Conservation (phyloP, 2,113 vertebrate species). For the Oncorhynchus masou region DNA sequence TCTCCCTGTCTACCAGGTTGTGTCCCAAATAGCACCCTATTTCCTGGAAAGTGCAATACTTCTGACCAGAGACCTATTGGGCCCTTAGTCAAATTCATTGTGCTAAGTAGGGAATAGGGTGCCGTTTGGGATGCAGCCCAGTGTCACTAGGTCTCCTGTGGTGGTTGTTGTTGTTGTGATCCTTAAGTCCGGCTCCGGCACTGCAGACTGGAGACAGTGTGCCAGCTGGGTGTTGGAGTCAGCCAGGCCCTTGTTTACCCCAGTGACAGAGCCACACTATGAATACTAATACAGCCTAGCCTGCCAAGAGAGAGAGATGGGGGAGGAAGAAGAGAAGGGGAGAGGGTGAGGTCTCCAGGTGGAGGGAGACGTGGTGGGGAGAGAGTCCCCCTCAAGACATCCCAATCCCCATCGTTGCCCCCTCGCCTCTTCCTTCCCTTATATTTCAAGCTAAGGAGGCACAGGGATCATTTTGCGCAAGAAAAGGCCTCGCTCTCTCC, state of each 20-base stretch:
- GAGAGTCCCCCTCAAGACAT: slow-evolving; percentile 53
- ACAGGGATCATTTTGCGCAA: slow-evolving; percentile 75
- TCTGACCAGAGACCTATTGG: too few relatives aligned
- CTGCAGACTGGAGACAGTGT: slow-evolving; percentile 39
- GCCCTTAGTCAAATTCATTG: too few relatives aligned
- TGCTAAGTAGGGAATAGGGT: too few relatives aligned
- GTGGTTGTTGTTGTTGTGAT: slow-evolving; percentile 40
- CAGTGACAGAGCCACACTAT: slow-evolving; percentile 38
- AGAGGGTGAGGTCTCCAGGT: not conserved
- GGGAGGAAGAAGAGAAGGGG: not conserved
- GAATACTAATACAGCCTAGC: slow-evolving; percentile 56
- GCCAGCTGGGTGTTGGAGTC: slow-evolving; percentile 57
- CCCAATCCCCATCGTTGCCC: slow-evolving; percentile 14
- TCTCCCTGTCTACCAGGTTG: not conserved
- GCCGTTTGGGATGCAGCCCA: not conserved
- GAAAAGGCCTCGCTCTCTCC: slow-evolving; percentile 70
- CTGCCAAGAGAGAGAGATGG: not conserved
- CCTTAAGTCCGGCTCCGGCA: slow-evolving; percentile 48
- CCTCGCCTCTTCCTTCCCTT: not conserved
- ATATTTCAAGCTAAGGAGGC: slow-evolving; percentile 76
- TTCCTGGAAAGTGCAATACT: too few relatives aligned
- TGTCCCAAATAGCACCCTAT: too few relatives aligned
- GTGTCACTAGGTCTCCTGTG: slow-evolving; percentile 31
- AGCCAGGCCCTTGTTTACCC: slow-evolving; percentile 50
- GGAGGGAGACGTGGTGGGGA: slow-evolving; percentile 33